phyloP scores from a whole-genome alignment of 2,888 invertebrate genomes.

The Hirudinaria manillensis region DNA sequence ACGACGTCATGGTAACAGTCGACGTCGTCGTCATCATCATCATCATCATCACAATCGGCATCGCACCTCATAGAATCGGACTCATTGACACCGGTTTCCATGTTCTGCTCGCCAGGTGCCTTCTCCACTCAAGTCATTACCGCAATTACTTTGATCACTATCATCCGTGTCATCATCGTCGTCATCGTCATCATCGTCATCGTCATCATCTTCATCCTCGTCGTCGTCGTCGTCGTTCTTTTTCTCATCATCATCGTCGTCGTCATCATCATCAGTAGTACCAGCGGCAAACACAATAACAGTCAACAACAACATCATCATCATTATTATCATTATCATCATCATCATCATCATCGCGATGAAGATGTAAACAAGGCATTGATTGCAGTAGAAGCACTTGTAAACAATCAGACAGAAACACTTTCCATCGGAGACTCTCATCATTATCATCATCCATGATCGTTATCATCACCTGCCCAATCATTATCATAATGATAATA shows the following conservation, averaged over 20 bases:
- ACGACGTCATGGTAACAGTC: too few relatives aligned
- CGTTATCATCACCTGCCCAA: neutral
- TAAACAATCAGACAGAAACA: too few relatives aligned
- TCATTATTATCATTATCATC: constrained; percentile 30
- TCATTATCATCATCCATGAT: neutral
- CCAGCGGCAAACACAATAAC: constrained; percentile 33
- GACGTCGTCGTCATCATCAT: too few relatives aligned
- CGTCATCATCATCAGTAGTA: constrained; percentile 31
- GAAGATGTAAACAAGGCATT: neutral
- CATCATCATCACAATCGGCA: too few relatives aligned
- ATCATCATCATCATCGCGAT: constrained; percentile 14
- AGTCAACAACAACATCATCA: constrained; percentile 33
- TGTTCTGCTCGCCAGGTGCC: neutral
- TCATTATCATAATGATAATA: neutral
- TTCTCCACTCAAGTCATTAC: neutral
- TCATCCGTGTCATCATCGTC: constrained; percentile 27
- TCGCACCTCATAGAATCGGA: too few relatives aligned
- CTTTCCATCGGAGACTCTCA: too few relatives aligned
- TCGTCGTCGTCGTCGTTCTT: constrained; percentile 32
- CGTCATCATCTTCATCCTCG: constrained; percentile 32
- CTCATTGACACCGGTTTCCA: too few relatives aligned
- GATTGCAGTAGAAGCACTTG: too few relatives aligned
- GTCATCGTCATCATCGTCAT: constrained; percentile 30
- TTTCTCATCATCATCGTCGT: constrained; percentile 32
- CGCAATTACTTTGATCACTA: neutral